Evolutionary conservation across 2,113 vertebrate genomes (phyloP).

Genomic region (Rhabdomys dilectus): DNA sequence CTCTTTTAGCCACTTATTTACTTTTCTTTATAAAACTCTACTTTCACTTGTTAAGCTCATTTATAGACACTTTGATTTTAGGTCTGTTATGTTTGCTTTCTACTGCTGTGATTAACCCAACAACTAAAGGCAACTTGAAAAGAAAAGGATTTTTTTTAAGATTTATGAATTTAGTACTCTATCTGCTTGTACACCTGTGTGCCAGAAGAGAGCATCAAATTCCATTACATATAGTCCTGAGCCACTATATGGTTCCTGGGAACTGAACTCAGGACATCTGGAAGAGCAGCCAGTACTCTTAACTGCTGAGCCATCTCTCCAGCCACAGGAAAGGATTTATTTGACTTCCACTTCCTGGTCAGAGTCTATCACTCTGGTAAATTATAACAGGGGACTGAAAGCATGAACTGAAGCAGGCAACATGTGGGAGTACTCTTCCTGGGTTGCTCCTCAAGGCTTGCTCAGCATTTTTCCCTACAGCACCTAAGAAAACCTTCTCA

Average conservation of each 20-base stretch:
- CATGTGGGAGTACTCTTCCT: background rate
- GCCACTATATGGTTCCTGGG: too few relatives aligned
- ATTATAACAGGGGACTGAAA: background rate
- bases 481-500: background rate
- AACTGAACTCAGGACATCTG: too few relatives aligned
- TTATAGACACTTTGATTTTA: slow-evolving; percentile 33
- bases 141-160: too few relatives aligned
- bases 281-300: too few relatives aligned
- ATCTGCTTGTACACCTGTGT: too few relatives aligned
- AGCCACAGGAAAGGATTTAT: background rate
- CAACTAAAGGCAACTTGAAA: background rate
- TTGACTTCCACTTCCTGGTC: background rate
- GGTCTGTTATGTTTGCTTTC: background rate
- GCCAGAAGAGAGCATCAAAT: too few relatives aligned
- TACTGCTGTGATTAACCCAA: background rate
- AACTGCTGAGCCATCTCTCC: too few relatives aligned
- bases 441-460: background rate
- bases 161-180: too few relatives aligned
- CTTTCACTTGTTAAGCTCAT: background rate
- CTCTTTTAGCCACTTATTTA: background rate
- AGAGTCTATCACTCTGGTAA: background rate
- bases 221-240: too few relatives aligned
- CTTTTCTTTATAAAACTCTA: slow-evolving; percentile 23
- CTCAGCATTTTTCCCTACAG: background rate
- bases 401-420: background rate